Base-by-base conservation (phyloP, 2,888 invertebrate genomes). In the Luperina nickerlii region DNA sequence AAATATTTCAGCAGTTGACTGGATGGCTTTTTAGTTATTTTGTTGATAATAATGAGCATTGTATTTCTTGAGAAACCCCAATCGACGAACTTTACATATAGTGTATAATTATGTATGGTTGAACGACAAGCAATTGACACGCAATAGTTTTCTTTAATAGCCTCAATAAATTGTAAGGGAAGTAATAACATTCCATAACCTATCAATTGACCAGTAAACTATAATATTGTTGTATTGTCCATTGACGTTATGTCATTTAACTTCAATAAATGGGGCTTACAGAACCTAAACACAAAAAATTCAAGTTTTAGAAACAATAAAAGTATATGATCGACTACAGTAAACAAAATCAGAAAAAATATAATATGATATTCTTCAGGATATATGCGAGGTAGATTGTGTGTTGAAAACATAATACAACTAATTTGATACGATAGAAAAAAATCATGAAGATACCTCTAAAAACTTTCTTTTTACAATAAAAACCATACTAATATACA, bases 101-200 rank as follows among this genome's bases (percentile, higher is more conserved):
- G 45, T 48, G 45, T 42, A 42, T 42, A 42, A 42, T 7, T 42
- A 7, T 42, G 27, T n/a, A n/a, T 4, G 60, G 71, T 62, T 73
- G 2, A 78, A 54, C 24, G 24, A 68, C 54, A 38, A 45, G 60
- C 38, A 54, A 27, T 73, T 18, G 13, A 68, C 45, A 38, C 32
- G 60, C 38, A 54, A 27, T 73, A 27, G 11, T 73, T 63, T 77
- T 80, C 13, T 81, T 20, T 57, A 81, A 81, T 69, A 24, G 51
- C 27, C 11, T 72, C 11, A 27, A 32, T 63, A 65, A 65, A 57
- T 32, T 57, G 18, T 62, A n/a, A n/a, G n/a, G 42, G n/a, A 66
- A 32, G 38, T 69, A 63, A 70, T 70, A 66, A 69, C 24, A 20
- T 48, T 38, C 2, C 24, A 11, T 70, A 27, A 65, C 38, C 48